Conservation (phyloP, 2,797 vertebrate genomes). For the Gorsachius magnificus region DNA sequence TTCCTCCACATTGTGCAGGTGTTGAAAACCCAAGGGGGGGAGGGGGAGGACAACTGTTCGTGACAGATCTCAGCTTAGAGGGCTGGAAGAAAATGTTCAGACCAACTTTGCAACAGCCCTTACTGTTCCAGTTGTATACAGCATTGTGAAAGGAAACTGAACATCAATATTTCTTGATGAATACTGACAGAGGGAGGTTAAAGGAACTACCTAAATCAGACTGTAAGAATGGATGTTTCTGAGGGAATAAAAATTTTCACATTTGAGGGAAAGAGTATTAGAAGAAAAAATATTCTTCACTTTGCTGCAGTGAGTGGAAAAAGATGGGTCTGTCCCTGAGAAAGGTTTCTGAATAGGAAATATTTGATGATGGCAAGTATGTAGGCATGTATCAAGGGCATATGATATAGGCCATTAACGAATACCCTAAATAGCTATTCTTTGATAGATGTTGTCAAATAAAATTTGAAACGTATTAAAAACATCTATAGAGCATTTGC, state of each 20-base stretch:
- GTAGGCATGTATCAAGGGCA: background rate
- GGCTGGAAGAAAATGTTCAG: background rate
- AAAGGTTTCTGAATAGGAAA: background rate
- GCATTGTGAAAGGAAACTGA: accelerated
- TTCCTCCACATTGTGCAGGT: background rate
- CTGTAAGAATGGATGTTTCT: background rate
- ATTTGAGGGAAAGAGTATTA: background rate
- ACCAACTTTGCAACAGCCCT: background rate
- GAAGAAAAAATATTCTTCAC: background rate
- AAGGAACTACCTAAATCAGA: background rate
- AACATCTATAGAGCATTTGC: background rate
- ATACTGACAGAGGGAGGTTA: background rate
- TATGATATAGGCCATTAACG: background rate
- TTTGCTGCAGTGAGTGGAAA: background rate
- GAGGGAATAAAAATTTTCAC: background rate
- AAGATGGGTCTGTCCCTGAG: background rate
- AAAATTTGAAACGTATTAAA: background rate
- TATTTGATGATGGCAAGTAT: background rate
- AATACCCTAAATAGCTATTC: background rate
- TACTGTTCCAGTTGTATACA: background rate
- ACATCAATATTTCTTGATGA: background rate
- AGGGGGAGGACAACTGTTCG: background rate
- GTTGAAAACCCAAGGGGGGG: background rate
- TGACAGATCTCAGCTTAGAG: background rate
- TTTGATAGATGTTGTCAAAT: background rate